Evolutionary conservation across 2,113 vertebrate species (phyloP).

Genomic region (Cyphomyrus discorhynchus): DNA sequence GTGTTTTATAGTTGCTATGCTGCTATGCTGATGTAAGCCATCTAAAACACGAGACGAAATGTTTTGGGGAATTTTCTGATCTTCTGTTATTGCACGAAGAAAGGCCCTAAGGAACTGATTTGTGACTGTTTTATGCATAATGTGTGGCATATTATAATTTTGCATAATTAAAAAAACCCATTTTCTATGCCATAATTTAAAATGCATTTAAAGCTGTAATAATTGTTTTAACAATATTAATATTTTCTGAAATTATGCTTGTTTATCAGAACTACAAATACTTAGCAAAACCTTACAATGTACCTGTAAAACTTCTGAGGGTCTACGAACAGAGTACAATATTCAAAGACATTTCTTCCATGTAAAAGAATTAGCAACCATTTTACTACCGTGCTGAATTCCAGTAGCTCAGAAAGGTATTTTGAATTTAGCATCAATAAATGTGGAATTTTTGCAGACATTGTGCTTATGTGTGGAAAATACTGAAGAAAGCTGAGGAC

Average conservation of each 20-base stretch:
- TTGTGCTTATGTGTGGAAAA: neutral
- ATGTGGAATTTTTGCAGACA: neutral
- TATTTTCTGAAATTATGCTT: neutral
- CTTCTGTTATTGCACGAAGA: neutral
- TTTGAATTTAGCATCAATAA: neutral
- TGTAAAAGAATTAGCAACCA: neutral
- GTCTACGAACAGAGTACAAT: neutral
- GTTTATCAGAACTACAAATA: neutral
- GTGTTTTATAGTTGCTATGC: neutral
- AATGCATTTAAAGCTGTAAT: neutral
- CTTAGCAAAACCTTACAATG: neutral
- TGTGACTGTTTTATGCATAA: neutral
- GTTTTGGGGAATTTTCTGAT: neutral
- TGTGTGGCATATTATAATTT: neutral
- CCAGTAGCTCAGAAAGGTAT: neutral
- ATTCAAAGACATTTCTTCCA: neutral
- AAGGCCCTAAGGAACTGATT: neutral
- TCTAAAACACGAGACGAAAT: neutral
- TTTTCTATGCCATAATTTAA: neutral
- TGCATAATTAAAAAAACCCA: neutral
- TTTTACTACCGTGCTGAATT: neutral
- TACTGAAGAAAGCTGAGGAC: neutral
- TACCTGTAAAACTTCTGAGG: neutral
- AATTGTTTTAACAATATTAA: neutral
- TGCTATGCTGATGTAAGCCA: neutral